Conservation (phyloP, 1,140 invertebrate species). For the Octopus sinensis region DNA sequence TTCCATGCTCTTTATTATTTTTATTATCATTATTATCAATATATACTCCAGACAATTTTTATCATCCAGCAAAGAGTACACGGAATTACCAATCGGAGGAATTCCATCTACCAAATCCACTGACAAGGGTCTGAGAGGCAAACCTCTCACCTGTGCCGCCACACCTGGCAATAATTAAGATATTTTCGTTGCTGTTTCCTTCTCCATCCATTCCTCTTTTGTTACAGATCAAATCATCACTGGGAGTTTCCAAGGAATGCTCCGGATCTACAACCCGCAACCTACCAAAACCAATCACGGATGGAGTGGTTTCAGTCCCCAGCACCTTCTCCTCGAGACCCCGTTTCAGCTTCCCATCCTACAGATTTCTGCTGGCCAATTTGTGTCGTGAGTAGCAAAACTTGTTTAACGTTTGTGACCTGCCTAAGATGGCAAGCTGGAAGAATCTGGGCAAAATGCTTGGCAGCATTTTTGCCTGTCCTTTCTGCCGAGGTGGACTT, state of each 20-base stretch:
- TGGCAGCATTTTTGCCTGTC: too few species aligned
- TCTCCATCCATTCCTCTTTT: neutral
- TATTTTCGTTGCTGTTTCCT: too few species aligned
- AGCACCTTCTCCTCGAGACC: slow-evolving; percentile 71
- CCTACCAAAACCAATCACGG: slow-evolving; percentile 51
- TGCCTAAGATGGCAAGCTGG: neutral
- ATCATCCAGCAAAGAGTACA: too few species aligned
- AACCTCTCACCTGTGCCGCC: too few species aligned
- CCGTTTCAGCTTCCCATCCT: slow-evolving; percentile 68
- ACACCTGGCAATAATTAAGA: too few species aligned
- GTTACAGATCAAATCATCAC: slow-evolving; percentile 67
- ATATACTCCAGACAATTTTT: too few species aligned
- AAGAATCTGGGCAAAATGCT: neutral
- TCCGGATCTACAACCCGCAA: slow-evolving; percentile 69
- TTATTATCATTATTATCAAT: too few species aligned
- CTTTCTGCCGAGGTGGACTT: too few species aligned
- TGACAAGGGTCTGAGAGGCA: too few species aligned
- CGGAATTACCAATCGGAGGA: too few species aligned
- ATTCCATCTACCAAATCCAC: too few species aligned
- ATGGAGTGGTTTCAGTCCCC: slow-evolving; percentile 63
- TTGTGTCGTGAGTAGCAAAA: slow-evolving; percentile 68
- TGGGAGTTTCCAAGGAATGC: slow-evolving; percentile 69
- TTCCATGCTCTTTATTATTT: too few species aligned
- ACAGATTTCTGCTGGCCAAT: slow-evolving; percentile 69
- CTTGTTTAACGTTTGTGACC: slow-evolving; percentile 2